Conservation (phyloP, 2,113 vertebrate species). For the Tragelaphus scriptus region DNA sequence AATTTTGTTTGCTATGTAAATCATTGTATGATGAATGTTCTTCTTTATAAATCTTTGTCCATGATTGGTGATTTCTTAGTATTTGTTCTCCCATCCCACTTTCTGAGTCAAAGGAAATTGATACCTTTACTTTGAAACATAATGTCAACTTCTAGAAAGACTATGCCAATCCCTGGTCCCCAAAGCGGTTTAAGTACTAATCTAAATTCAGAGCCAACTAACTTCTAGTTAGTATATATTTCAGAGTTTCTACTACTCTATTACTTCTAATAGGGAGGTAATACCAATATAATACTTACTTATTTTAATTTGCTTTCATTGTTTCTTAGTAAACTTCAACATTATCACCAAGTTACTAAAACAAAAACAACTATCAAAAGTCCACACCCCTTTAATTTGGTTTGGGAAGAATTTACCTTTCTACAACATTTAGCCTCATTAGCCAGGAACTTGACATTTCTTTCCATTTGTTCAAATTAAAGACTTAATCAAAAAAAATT, state of each 20-base stretch:
- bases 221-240: background rate
- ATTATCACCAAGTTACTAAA: background rate
- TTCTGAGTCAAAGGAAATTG: background rate
- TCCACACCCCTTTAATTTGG: background rate
- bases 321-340: background rate
- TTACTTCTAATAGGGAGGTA: background rate
- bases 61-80: background rate
- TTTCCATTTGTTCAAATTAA: background rate
- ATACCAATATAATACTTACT: background rate
- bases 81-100: background rate
- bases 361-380: background rate
- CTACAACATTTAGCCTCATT: background rate
- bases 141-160: background rate
- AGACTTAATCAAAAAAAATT: background rate
- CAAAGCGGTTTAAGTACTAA: background rate
- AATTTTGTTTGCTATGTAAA: constrained; percentile 10
- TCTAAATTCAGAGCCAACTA: background rate
- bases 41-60: background rate
- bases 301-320: background rate
- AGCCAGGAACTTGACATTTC: background rate
- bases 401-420: background rate
- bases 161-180: background rate
- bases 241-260: too few species aligned
- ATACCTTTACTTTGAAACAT: background rate
- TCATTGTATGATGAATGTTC: background rate